Base-by-base conservation (phyloP, 2,888 invertebrate genomes). In the Nephrotoma flavescens region DNA sequence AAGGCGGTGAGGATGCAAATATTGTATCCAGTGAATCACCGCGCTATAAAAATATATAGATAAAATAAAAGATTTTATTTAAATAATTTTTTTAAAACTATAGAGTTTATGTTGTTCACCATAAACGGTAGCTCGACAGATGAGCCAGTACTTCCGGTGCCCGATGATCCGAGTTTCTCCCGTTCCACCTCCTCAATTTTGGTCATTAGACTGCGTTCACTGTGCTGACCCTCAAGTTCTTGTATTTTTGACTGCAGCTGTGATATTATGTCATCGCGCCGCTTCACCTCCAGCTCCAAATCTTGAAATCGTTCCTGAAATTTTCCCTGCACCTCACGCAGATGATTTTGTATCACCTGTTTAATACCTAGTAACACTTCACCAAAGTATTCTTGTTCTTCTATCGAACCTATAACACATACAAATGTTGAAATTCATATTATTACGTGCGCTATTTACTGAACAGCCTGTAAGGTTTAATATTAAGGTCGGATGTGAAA, bases 381-480 rank as follows among this genome's bases (percentile, higher is more conserved):
- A 52, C 95, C 95, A 90, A 96, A 95, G 92, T 95, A 96, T 90
- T 96, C 96, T 89, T 96, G 96, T 89, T 96, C 95, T 90, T 95
- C 95, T 87, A 94, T 91, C 42, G 94, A 93, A 88, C 94, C 95
- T 95, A 91, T 52, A 86, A 71, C 87, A 90, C 91, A 89, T 88
- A 87, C 86, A 86, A 85, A 44, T 19, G 31, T 31, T 19, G 6
- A 85, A 15, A 44, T 0, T 71, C 11, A 71, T 71, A 42, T 83
- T 44, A 71, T 11, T 85, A 57, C 41, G 41, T 11, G 52, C 19
- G 42, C 19, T 2, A 57, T 42, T 12, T 11, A 83, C 0, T 1
- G 11, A 42, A 6, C 11, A 19, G 41, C 71, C 71, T 71, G 71
- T 9, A 71, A 71, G 19, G 31, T 19, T 57, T 57, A 2, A 44